Evolutionary conservation across 1,140 invertebrate species (phyloP).

Genomic region (Pachypeltis micranthus): DNA sequence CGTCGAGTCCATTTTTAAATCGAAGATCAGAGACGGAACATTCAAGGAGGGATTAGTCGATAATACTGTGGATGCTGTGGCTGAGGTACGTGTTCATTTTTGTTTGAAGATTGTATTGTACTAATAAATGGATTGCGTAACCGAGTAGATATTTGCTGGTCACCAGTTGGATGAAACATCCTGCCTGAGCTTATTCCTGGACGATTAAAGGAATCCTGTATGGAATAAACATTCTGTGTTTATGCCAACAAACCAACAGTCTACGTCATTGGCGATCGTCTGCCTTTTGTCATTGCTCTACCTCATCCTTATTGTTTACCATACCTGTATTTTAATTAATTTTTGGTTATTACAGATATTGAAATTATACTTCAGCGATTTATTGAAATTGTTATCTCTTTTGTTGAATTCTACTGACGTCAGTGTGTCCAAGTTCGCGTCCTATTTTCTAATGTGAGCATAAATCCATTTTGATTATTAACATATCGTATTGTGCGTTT

Average conservation of each 20-base stretch:
- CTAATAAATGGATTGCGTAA: not conserved
- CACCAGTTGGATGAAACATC: not conserved
- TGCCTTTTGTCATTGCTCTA: not conserved
- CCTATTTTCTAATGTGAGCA: constrained; percentile 25
- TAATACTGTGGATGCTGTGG: constrained; percentile 14
- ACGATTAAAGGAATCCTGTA: not conserved
- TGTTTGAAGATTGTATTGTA: not conserved
- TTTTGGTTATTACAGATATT: not conserved
- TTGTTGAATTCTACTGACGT: constrained; percentile 25
- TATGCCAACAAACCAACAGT: too few relatives aligned
- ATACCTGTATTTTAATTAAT: not conserved
- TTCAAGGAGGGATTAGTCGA: constrained; percentile 22
- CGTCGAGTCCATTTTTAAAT: constrained; percentile 22
- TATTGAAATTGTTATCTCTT: constrained; percentile 24
- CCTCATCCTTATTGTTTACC: not conserved
- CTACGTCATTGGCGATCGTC: too few relatives aligned
- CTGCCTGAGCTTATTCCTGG: not conserved
- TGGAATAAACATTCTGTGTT: not conserved
- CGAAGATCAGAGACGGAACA: constrained; percentile 19
- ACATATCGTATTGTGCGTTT: too few relatives aligned
- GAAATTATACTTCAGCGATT: constrained; percentile 21
- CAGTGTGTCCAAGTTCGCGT: constrained; percentile 23
- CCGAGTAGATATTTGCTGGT: not conserved
- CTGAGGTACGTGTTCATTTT: constrained; percentile 2
- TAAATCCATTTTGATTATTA: too few relatives aligned